A percentile compares a stretch with the other conserved stretches of the same genome.
phyloP scores from a whole-genome alignment of 2,113 vertebrate genomes.

The Rhabdomys dilectus region DNA sequence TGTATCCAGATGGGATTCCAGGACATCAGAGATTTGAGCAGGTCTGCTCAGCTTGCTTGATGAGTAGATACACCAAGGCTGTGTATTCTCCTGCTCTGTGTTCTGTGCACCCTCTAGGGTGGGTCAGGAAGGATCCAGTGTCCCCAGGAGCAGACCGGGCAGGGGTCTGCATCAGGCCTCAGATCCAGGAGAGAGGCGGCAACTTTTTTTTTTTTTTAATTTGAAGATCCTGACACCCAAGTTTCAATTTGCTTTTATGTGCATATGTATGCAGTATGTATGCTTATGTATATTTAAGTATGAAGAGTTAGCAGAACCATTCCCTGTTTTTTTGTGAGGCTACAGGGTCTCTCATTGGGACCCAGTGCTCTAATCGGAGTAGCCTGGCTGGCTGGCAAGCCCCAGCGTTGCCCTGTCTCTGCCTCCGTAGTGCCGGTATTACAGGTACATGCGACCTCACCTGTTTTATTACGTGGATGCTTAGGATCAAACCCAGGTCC shows the following conservation, averaged over 20 bases:
- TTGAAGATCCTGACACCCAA: neutral
- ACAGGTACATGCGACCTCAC: neutral
- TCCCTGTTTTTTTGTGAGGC: neutral
- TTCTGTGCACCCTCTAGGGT: too few species aligned
- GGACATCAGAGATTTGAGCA: too few species aligned
- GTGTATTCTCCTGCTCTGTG: too few species aligned
- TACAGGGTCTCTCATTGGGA: neutral
- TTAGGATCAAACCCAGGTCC: neutral
- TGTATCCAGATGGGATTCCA: too few species aligned
- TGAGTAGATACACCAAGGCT: too few species aligned
- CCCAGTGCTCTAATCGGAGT: neutral
- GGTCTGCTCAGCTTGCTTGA: too few species aligned
- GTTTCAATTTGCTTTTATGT: neutral
- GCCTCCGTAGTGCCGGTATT: neutral
- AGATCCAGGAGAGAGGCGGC: too few species aligned
- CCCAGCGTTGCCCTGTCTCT: neutral
- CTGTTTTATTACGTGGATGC: neutral
- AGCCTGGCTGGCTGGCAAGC: neutral
- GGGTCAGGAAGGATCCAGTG: too few species aligned
- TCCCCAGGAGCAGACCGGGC: too few species aligned
- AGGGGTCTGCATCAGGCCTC: too few species aligned
- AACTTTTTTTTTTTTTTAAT: slow-evolving; percentile 51
- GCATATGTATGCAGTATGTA: neutral
- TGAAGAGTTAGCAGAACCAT: neutral
- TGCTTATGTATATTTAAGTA: neutral